Evolutionary conservation across 2,888 invertebrate species (phyloP), one percentile per base, ranked within the genome.

Genomic region (Scaeva pyrastri): DNA sequence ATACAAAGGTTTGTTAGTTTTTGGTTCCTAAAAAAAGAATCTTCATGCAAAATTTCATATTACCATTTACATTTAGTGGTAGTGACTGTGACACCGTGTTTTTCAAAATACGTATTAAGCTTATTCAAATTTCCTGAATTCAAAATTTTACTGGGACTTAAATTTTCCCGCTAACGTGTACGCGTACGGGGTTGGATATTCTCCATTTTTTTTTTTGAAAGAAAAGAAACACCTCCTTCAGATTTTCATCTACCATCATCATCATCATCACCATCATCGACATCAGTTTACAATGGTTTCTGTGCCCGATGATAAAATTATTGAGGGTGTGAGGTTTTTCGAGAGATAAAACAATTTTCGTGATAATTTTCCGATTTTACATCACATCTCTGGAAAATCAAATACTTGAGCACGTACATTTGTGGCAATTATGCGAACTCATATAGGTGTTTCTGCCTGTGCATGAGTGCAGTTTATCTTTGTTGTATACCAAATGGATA

Each of bases 371-470:
- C 74, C 82, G 77, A 73, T 78, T 86, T 82, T 77, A 77, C 82
- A 71, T 68, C 60, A 64, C 58, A 58, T 72, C 80, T 76, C 41
- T n/a, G 58, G 45, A 23, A 60, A 71, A 74, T 87, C 76, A 88
- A 89, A 82, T 77, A 89, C 89, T 89, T 88, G 88, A 88, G 88
- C 89, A 89, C 89, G 89, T 89, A 88, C 88, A 73, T 88, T 88
- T 89, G 88, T 87, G 89, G 89, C 89, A 89, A 89, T 89, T 89
- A 89, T 88, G 72, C 72, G 36, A 88, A 88, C 81, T 88, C 88
- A 88, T 88, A 88, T 31, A 31, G 31, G 31, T 88, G 88, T 88
- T 84, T 88, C n/a, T n/a, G n/a, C n/a, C n/a, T 76, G 64, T 73
- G 31, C 58, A 66, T 36, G 21, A 75, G 80, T 73, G 60, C 43